Evolutionary conservation across 2,113 vertebrate species (phyloP), one percentile per base, ranked within the genome.

Genomic region (Albula glossodonta): DNA sequence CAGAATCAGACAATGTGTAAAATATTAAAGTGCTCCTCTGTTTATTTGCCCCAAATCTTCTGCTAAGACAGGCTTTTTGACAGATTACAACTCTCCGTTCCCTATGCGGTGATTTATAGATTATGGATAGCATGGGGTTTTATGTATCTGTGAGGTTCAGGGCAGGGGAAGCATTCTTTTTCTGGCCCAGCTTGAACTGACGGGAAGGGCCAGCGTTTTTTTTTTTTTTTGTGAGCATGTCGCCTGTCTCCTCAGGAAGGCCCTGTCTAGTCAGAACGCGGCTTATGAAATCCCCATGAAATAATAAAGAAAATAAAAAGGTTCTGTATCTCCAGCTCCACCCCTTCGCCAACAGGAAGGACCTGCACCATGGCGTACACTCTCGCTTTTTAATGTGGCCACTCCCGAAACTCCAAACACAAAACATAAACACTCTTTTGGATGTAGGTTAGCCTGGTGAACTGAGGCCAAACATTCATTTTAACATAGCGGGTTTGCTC

Each of bases 81-180:
- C 88, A 92, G 94, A 93, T 95, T 94, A 95, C 83, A 86, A 85
- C 86, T 88, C 87, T 90, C 87, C 89, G 90, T 93, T 90, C 90
- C 91, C 91, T 89, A 85, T 87, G 82, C 87, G 57, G 87, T 88
- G 92, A 87, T 80, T 93, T 93, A 94, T 94, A 94, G 94, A 94
- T 95, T 93, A 92, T 91, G 82, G 92, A 93, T 93, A 89, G 92
- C 87, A 92, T 94, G 93, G 89, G 53, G 94, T 88, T 92, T 92
- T 90, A 90, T 90, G 90, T 90, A 89, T 94, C 92, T 91, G 66
- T 80, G 25, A 53, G 56, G 78, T 77, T 63, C 63, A 78, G 31
- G 25, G n/a, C n/a, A 83, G 53, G 74, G 77, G 22, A 82, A 83
- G 52, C 48, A 19, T n/a, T 79, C 60, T 78, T 78, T 57, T 17